These are phyloP conservation scores for Aleiodes sp. DNA, from an alignment of 1,140 invertebrate genomes.

Conservation along the genomic window DNA sequence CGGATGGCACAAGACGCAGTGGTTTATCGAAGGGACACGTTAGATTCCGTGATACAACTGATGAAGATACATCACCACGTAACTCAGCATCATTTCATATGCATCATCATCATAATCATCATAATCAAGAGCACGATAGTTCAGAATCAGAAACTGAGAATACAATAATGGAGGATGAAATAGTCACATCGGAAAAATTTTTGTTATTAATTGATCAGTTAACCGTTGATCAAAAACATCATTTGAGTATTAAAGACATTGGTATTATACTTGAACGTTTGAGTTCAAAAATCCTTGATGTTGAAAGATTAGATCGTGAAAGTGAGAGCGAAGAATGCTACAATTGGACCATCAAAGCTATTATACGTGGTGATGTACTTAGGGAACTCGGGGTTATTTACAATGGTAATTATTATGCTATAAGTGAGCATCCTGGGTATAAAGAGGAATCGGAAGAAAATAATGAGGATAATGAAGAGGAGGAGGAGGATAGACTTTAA, in stretches of 20 bases:
- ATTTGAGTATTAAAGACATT: slow-evolving; percentile 93
- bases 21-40: slow-evolving; percentile 65
- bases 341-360: slow-evolving; percentile 94
- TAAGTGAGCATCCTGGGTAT: slow-evolving; percentile 92
- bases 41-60: slow-evolving; percentile 64
- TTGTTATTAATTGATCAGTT: slow-evolving; percentile 91
- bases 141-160: slow-evolving; percentile 93
- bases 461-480: slow-evolving; percentile 81
- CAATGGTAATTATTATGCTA: slow-evolving; percentile 94
- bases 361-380: slow-evolving; percentile 88
- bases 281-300: slow-evolving; percentile 92
- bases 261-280: slow-evolving; percentile 92
- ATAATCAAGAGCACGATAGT: slow-evolving; percentile 76
- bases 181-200: slow-evolving; percentile 89
- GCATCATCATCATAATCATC: slow-evolving; percentile 55
- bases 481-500: slow-evolving; percentile 83
- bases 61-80: slow-evolving; percentile 68
- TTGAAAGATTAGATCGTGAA: slow-evolving; percentile 88
- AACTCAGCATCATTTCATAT: slow-evolving; percentile 69
- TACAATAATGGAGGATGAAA: slow-evolving; percentile 89
- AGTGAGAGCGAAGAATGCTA: slow-evolving; percentile 91
- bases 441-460: slow-evolving; percentile 86
- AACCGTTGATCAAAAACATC: slow-evolving; percentile 88
- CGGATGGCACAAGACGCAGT: slow-evolving; percentile 61
- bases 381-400: slow-evolving; percentile 92